These are phyloP conservation scores for Megamerina dolium DNA, from an alignment of 2,888 invertebrate genomes.

Conservation along the genomic window DNA sequence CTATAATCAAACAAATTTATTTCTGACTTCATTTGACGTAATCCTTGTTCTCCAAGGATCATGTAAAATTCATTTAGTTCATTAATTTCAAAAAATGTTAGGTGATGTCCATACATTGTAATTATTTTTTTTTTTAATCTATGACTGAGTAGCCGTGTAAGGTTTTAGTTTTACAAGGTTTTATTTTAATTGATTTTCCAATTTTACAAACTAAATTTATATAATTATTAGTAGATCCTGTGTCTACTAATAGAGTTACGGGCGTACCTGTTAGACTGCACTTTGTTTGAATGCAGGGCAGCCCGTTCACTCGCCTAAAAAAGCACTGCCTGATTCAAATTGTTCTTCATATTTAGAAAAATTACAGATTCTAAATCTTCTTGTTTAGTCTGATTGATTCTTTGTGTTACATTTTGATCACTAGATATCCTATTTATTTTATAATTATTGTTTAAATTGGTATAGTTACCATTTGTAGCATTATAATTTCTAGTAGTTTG, in stretches of 20 bases:
- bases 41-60: slow-evolving; percentile 1
- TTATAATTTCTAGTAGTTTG: not conserved
- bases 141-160: not conserved
- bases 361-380: slow-evolving; percentile 1
- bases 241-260: slow-evolving; percentile 1
- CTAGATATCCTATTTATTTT: slow-evolving; percentile 2
- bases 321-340: slow-evolving; percentile 3
- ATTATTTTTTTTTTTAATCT: slow-evolving; percentile 4
- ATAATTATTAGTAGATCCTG: slow-evolving; percentile 3
- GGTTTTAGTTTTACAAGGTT: slow-evolving; percentile 1
- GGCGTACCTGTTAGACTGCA: not conserved
- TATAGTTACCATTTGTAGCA: not conserved
- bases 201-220: not conserved
- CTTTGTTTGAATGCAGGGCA: slow-evolving; percentile 1
- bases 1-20: slow-evolving; percentile 2
- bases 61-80: slow-evolving; percentile 3
- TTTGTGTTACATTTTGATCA: not conserved
- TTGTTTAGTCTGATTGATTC: slow-evolving; percentile 1
- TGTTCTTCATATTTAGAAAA: slow-evolving; percentile 3
- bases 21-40: slow-evolving; percentile 2
- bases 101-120: not conserved
- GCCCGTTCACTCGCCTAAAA: slow-evolving; percentile 1
- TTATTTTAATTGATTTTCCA: not conserved
- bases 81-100: slow-evolving; percentile 1
- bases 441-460: not conserved